phyloP scores from a whole-genome alignment of 1,140 invertebrate genomes.

The Rhopalosiphum padi region DNA sequence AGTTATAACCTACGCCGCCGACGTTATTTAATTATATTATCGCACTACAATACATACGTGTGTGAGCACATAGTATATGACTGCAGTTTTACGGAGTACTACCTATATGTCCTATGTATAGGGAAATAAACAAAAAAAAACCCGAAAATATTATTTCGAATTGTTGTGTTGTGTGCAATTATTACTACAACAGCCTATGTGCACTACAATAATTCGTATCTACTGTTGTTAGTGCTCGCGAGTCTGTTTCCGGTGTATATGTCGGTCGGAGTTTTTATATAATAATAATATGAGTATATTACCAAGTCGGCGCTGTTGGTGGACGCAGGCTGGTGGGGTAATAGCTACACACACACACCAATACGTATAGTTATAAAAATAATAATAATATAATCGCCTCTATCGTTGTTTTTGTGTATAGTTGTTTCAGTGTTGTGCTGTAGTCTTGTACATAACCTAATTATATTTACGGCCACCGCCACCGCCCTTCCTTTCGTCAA shows the following conservation, averaged over 20 bases:
- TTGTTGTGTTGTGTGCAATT: conserved; percentile 19
- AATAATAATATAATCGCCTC: conserved; percentile 4
- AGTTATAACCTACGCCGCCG: background rate
- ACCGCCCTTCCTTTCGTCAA: background rate
- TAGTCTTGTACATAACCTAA: conserved; percentile 21
- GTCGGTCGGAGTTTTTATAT: background rate
- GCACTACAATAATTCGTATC: background rate
- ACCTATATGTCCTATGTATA: background rate
- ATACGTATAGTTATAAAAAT: background rate
- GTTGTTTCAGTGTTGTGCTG: background rate
- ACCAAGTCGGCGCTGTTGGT: background rate
- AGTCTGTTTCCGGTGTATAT: conserved; percentile 33
- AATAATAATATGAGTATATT: background rate
- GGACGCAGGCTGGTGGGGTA: background rate
- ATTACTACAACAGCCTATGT: background rate
- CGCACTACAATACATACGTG: background rate
- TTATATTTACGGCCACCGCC: conserved; percentile 19
- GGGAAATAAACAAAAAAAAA: background rate
- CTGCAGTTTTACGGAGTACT: background rate
- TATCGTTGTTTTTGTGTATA: conserved; percentile 10
- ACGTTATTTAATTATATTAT: conserved; percentile 39
- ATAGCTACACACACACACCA: conserved; percentile 5
- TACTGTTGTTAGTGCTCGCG: background rate
- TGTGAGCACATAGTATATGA: background rate
- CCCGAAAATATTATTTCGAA: conserved; percentile 25